Base-by-base conservation (phyloP, 2,888 invertebrate species). In the Coelogynopora nodosa region DNA sequence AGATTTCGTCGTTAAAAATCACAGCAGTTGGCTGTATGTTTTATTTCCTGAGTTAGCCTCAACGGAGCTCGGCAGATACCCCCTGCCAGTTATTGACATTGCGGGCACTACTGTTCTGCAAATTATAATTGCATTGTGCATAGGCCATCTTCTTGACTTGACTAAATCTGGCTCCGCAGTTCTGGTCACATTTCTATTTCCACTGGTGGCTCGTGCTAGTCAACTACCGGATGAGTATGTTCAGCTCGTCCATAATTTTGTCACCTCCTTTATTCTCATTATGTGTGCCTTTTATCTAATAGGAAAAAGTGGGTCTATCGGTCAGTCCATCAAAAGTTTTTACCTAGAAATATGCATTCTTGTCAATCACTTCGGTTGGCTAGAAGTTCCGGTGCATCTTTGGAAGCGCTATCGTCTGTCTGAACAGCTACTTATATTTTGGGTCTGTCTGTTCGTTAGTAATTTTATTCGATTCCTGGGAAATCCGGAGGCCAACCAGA, bases 381-480 rank as follows among this genome's bases (percentile, higher is more conserved):
- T 90, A 88, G 90, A 90, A 88, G 90, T 90, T 81, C 89, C 89
- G 87, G 89, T 90, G 84, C 90, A 90, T 87, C 90, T 93, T 67
- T 93, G 92, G 92, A 90, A 92, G 82, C 90, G 92, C 18, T 89
- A 93, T 1, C 91, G 92, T 88, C 89, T 93, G 2, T 92, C 93
- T 1, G 90, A 92, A 18, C 93, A 93, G 88, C 90, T 93, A 86
- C 90, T 93, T 0, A 90, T 92, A 30, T 93, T 93, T 89, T 93
- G 93, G 93, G 87, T 92, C 30, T 90, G 92, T 49, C 90, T 93
- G 88, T 93, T 93, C 87, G 86, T 90, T 10, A 89, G 91, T 10
- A 92, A 93, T 88, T 89, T 93, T 5, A 91, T 90, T 88, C 90
- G 90, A 27, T 91, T 90, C 88, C 88, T 90, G 82, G 67, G 49